Base-by-base conservation (phyloP, 2,113 vertebrate species). In the Haplotaxodon microlepis region DNA sequence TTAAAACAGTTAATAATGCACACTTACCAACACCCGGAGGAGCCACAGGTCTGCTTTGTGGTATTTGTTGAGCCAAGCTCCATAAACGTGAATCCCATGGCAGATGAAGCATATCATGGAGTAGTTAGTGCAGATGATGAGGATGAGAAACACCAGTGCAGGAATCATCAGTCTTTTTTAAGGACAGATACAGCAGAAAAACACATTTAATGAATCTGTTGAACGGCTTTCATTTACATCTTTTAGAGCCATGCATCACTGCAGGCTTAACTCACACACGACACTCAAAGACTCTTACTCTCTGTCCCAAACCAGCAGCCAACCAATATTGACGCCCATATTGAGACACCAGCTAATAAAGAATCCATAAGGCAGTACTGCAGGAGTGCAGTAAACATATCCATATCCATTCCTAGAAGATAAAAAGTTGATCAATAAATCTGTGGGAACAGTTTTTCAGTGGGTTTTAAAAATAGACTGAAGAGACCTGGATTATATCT, bases 1-100 rank as follows among this genome's bases (percentile, higher is more conserved):
- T 8, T 76, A 50, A 76, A 29, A 29, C 21, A 24, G 21, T 27
- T 29, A 73, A 16, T 27, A 45, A 73, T 73, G 38, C 24, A 5
- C 24, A 59, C 94, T 61, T 12, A 96, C 97, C 88, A 98, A 88
- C 81, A 97, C 90, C 9, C 96, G 94, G 40, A 96, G 82, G 45
- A 97, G 96, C 97, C 97, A 98, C 84, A 98, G 94, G 5, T 98
- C 97, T 38, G 11, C 86, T 59, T 81, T 96, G 91, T 96, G 96
- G 73, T 94, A 91, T 86, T 96, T 97, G 27, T 92, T 88, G 5
- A 98, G 91, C 97, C 97, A 97, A 0, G 85, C 81, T 84, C 95
- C 96, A 53, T 97, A 94, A 63, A 84, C 5, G 50, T 94, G 87
- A 40, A 98, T 79, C 2, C 96, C 96, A 81, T 90, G 93, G 86